Evolutionary conservation across 2,888 invertebrate genomes (phyloP).

Genomic region (Melinaea marsaeus): DNA sequence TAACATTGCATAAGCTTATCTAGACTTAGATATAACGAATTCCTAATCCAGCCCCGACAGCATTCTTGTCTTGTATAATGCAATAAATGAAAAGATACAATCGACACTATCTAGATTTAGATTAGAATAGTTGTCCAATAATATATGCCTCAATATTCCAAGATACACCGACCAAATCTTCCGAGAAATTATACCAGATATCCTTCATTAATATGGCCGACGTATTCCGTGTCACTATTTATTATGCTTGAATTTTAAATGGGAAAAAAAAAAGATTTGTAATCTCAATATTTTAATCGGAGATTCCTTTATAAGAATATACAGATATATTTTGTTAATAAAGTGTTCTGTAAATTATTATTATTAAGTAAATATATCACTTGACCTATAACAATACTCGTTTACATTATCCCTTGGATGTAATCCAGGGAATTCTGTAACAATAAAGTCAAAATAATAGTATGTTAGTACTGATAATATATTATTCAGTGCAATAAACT

Average conservation of each 20-base stretch:
- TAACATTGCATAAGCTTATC: constrained; percentile 52
- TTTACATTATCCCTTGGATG: too few species aligned
- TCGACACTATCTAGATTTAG: constrained; percentile 34
- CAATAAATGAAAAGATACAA: constrained; percentile 40
- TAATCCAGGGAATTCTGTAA: too few species aligned
- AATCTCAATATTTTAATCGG: too few species aligned
- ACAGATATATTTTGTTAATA: too few species aligned
- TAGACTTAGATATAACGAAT: constrained; percentile 67
- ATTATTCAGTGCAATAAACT: constrained; percentile 9
- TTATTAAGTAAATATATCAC: too few species aligned
- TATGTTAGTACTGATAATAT: not conserved
- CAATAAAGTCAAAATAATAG: not conserved
- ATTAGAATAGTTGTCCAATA: constrained; percentile 30
- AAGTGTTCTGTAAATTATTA: too few species aligned
- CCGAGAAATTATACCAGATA: constrained; percentile 8
- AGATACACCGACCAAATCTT: not conserved
- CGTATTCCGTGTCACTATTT: constrained; percentile 2
- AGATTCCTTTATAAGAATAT: too few species aligned
- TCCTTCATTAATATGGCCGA: constrained; percentile 7
- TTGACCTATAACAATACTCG: too few species aligned
- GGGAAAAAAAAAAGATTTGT: not conserved
- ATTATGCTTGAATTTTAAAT: constrained; percentile 1
- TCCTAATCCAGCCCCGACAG: constrained; percentile 63
- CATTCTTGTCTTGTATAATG: constrained; percentile 58
- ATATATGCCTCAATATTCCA: constrained; percentile 20